Evolutionary conservation across 2,797 vertebrate genomes (phyloP), one percentile per base, ranked within the genome.

Genomic region (Anolis apletophallus): DNA sequence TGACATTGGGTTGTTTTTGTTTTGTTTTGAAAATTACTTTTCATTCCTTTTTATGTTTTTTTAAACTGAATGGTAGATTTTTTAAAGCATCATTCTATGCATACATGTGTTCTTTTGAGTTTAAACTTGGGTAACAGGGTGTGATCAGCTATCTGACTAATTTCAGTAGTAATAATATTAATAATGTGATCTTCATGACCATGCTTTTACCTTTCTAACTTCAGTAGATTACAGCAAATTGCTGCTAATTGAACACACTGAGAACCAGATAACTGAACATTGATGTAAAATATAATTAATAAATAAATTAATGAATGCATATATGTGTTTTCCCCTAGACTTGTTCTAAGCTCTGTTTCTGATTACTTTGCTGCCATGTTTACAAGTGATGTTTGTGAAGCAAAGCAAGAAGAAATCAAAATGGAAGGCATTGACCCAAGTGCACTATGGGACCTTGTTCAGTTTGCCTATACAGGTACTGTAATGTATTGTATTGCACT

Each of bases 321-420:
- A 29, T 77, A 10, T 50, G 36, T 79, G 50, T 84, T 12, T 69
- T 83, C 91, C 94, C 93, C 21, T 94, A 97, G 97, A 84, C 96
- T 97, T 87, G 96, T 97, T 74, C 96, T 97, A 87, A 97, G 97
- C 90, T 97, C 97, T 59, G 97, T 97, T 64, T 97, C 97, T 21
- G 97, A 97, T 93, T 97, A 97, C 80, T 97, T 97, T 95, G 96
- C 96, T 81, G 97, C 97, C 55, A 97, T 97, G 97, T 97, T 97
- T 94, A 97, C 96, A 82, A 97, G 96, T 87, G 96, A 97, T 87
- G 96, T 97, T 87, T 97, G 97, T 91, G 97, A 97, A 94, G 96
- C 97, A 88, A 97, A 97, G 52, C 96, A 97, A 94, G 96, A 97
- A n/a, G 97, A 97, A 87, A 96, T 97, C 89, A 97, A 97, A 94